A percentile compares a stretch with the other conserved stretches of the same genome.
These are phyloP conservation scores for Rattus rattus DNA, from an alignment of 2,113 vertebrate species.

Conservation along the genomic window DNA sequence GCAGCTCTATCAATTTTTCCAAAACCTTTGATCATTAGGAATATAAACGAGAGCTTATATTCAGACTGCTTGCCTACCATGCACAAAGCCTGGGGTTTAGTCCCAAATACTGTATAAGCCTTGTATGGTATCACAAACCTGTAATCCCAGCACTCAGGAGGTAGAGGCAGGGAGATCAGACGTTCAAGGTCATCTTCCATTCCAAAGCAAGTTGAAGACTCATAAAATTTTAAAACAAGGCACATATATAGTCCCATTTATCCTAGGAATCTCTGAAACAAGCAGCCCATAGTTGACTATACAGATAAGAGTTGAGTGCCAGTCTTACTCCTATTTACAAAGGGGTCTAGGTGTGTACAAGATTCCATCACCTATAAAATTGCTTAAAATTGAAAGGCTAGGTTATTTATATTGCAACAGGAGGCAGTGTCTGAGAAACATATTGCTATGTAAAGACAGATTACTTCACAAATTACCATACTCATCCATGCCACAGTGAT, in stretches of 20 bases:
- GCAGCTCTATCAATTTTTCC: not conserved
- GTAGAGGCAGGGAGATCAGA: not conserved
- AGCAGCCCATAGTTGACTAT: not conserved
- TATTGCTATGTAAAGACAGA: not conserved
- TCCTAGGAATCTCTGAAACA: not conserved
- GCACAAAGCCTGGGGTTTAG: not conserved
- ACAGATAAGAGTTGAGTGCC: too few relatives aligned
- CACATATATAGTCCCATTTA: not conserved
- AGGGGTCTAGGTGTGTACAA: accelerated
- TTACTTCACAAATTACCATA: not conserved
- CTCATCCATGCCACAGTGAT: not conserved
- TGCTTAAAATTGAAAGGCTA: not conserved
- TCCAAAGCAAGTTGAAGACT: not conserved
- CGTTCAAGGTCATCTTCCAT: not conserved
- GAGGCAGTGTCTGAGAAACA: not conserved
- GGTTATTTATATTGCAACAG: not conserved
- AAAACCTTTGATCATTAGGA: constrained; percentile 22
- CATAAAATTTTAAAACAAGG: not conserved
- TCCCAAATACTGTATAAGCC: not conserved
- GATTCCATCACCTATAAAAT: not conserved
- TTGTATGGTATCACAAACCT: not conserved
- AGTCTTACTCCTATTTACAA: not conserved
- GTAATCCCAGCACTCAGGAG: not conserved
- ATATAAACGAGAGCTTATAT: not conserved
- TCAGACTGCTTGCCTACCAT: not conserved